Base-by-base conservation (phyloP, 2,888 invertebrate genomes). In the Muschampia plurimacula region DNA sequence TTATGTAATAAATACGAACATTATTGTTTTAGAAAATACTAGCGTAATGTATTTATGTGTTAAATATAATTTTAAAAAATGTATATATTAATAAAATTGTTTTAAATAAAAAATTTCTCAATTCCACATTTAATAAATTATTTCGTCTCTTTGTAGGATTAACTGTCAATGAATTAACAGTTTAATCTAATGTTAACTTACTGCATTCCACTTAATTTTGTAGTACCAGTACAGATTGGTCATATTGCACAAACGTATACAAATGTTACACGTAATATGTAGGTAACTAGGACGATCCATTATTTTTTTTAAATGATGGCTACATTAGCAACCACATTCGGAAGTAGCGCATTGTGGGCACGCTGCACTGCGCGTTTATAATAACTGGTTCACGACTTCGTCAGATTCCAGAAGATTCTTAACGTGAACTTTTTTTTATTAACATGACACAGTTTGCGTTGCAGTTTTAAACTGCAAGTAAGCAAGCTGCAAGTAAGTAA, bases 341-440 rank as follows among this genome's bases (percentile, higher is more conserved):
- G 89, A 89, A 89, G 88, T 86, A 76, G 79, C 80, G 77, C 77
- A 75, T 76, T 75, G 75, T 77, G 76, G 72, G 71, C 73, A 65
- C 15, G 57, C 57, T 65, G 36, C 32, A 75, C 49, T 73, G 79
- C 74, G 78, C 74, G 52, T 59, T 64, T 67, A 49, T 74, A 59
- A 66, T 65, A 66, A 52, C 52, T 55, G 36, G 67, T 67, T 67
- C 67, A 66, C 3, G 13, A 44, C 65, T 36, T 41, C 36, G 22
- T 57, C 13, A 39, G 10, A 15, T 13, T 63, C 63, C 7, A 63
- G 63, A 63, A 63, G 44, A 63, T 66, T 66, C 55, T 67, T 67
- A 22, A 67, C 3, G 8, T 28, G 22, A 52, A 67, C 55, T 41
- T 67, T 55, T 22, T n/a, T 41, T 44, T 41, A 22, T 15, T 63